Evolutionary conservation across 2,797 vertebrate species (phyloP), one percentile per base, ranked within the genome.

Genomic region (Oreonectes daqikongensis): DNA sequence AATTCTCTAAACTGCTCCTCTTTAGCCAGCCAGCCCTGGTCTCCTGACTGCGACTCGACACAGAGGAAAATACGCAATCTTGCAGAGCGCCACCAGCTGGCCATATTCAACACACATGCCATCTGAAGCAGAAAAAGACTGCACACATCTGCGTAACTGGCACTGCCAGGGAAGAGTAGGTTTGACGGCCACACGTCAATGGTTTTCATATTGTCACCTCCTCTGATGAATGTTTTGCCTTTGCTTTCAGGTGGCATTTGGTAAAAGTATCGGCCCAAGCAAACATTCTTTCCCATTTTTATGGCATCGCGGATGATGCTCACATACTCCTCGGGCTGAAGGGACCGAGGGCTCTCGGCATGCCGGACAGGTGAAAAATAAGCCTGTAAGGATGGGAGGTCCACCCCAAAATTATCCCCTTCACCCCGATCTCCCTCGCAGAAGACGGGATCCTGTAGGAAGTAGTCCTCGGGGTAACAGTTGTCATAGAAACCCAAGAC

Each of bases 101-200:
- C 94, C 96, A 97, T 97, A 91, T 95, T 95, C 69, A 97, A 91
- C 72, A 97, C 94, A 8, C 95, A 97, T 1, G 96, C 96, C 95
- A 97, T 97, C 89, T 97, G 96, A 63, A 97, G 91, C 52, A 96
- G 84, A 82, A 97, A 97, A 63, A 97, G 94, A 82, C 96, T 95
- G 80, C 96, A 96, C 65, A 97, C 93, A 0, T 97, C 96, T 82
- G 95, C 89, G 0, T 93, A 94, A 71, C 88, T 85, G 0, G 88
- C 88, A 0, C 91, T 89, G 55, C 90, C 90, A 0, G 94, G 93
- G 69, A 92, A 90, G 11, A 97, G 88, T 66, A 97, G 88, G 90
- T 97, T 94, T 55, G 96, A 92, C 1, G 96, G 96, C 96, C 96
- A 97, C 75, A 97, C 95, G 0, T 97, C 96, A 9, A 97, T 94